Base-by-base conservation (phyloP, 2,113 vertebrate species). In the Perca flavescens region DNA sequence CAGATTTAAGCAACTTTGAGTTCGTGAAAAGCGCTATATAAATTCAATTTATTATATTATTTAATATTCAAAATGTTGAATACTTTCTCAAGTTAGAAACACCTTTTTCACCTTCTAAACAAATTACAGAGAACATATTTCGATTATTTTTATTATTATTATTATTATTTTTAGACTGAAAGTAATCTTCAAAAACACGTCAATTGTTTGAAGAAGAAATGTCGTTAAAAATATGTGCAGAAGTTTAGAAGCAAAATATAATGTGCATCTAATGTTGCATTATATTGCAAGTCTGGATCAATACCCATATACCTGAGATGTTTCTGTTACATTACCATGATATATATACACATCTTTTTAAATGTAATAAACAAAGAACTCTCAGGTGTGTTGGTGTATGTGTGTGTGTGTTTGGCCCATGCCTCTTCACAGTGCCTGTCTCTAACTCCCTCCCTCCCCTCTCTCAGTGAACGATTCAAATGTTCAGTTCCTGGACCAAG, bases 401-500 rank as follows among this genome's bases (percentile, higher is more conserved):
- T 90, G 60, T 69, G 76, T 40, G 31, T n/a, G 46, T 22, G 11
- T 74, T 77, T 70, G 50, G 9, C 56, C 47, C 10, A 2, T 10
- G 17, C 49, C 16, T 57, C 62, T n/a, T 76, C 43, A 40, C 49
- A 28, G 46, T 14, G 19, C 65, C 62, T 17, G 72, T 54, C 58
- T 78, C 0, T 94, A 74, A 90, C 77, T 85, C 50, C 75, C 58
- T 19, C 73, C 92, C 76, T 93, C 93, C 94, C 77, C 54, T 66
- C 83, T 79, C 76, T 66, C 94, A 99, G 98, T 99, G 92, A 99
- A 99, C 25, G 98, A 99, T 94, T 99, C 98, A 87, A 99, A 99
- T 31, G 98, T 99, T 96, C 98, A 99, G 95, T 99, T 99, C 96
- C 93, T 99, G 97, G 98, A 99, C 97, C 98, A 99, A 96, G 98